Base-by-base conservation (phyloP, 2,113 vertebrate species). In the Bufo gargarizans region DNA sequence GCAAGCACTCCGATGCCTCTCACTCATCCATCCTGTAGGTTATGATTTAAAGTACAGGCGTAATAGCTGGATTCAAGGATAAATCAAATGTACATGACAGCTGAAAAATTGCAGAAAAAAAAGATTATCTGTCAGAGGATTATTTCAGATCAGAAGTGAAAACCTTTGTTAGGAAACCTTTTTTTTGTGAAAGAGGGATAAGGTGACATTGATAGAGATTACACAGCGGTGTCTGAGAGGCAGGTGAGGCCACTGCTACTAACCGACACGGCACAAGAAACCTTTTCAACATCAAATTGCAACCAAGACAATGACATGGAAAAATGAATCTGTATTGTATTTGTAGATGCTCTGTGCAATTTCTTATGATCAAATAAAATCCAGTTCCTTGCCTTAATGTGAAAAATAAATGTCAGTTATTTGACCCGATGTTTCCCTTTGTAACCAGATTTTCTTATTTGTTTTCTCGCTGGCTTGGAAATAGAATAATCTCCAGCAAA, bases 151-250 rank as follows among this genome's bases (percentile, higher is more conserved):
- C 86, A 88, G 80, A 88, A 88, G 86, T 88, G 86, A 88, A 88
- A 88, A 88, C 87, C 80, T 88, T 88, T 88, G 87, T 88, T 82
- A 88, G 87, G 87, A 88, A 88, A 88, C 81, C 87, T 84, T 83
- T 85, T 83, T 85, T 88, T 88, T 82, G 87, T 88, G 71, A 84
- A 47, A 76, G 55, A 83, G 87, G 87, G 87, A 88, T 88, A 88
- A 88, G 87, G 87, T 88, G 87, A 88, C 87, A 88, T 88, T 88
- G 87, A 88, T 84, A 88, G 80, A 88, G 87, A 88, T 88, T 88
- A 88, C 86, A 88, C 87, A 83, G 80, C 80, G 63, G 77, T 82
- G 45, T 88, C 6, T 77, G 65, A 88, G 80, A 88, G 87, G 87
- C 69, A 88, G 80, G 87, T 53, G 71, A 88, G 77, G 69, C 71